Conservation (phyloP, 2,888 invertebrate genomes). For the Macaria liturata region DNA sequence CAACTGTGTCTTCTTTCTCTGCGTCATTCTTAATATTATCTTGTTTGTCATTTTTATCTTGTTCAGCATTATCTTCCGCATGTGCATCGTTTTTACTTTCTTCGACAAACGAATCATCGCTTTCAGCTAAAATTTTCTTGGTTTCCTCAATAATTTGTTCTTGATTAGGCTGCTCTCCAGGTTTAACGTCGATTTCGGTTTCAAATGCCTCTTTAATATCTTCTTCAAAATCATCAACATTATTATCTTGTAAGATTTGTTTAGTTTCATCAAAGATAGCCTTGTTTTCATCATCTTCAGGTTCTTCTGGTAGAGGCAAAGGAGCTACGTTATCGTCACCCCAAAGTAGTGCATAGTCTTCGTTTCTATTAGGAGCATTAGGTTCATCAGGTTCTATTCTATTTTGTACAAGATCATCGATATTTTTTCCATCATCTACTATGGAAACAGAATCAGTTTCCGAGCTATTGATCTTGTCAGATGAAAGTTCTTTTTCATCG, state of each 20-base stretch:
- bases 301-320: constrained; percentile 27
- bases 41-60: constrained; percentile 26
- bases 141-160: constrained; percentile 25
- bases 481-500: constrained; percentile 16
- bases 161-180: constrained; percentile 19
- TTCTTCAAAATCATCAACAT: constrained; percentile 36
- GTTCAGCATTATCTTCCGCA: constrained; percentile 49
- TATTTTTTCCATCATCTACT: constrained; percentile 22
- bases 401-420: constrained; percentile 20
- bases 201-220: constrained; percentile 27
- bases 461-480: constrained; percentile 11
- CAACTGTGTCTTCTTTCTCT: constrained; percentile 47
- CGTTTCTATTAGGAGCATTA: constrained; percentile 14
- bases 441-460: constrained; percentile 19
- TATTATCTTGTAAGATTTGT: constrained; percentile 41
- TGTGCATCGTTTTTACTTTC: constrained; percentile 17
- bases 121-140: constrained; percentile 31
- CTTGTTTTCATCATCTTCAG: constrained; percentile 24
- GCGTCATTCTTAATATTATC: constrained; percentile 16
- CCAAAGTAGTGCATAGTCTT: constrained; percentile 36
- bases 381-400: constrained; percentile 20
- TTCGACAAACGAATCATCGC: not conserved
- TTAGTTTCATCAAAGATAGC: constrained; percentile 33
- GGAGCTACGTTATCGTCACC: constrained; percentile 33
- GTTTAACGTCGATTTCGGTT: not conserved